Evolutionary conservation across 2,797 vertebrate genomes (phyloP).

Genomic region (Coranthus polyacanthus): DNA sequence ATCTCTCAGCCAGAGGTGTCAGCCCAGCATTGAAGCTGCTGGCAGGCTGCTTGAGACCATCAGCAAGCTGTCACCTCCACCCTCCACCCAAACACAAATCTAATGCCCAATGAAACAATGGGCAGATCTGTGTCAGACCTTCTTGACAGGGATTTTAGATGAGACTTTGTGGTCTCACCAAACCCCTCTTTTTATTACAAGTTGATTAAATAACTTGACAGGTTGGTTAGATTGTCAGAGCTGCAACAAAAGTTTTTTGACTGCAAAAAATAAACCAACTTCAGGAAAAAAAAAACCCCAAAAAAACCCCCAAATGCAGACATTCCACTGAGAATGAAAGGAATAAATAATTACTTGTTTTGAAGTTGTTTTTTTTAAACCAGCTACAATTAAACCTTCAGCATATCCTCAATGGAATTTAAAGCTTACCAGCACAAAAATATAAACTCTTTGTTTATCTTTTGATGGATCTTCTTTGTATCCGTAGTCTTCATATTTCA

Average conservation of each 20-base stretch:
- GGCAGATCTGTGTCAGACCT: constrained; percentile 38
- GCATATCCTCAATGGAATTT: constrained; percentile 34
- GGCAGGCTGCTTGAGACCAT: constrained; percentile 59
- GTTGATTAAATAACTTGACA: constrained; percentile 3
- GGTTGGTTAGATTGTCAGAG: constrained; percentile 1
- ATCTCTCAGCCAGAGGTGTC: constrained; percentile 57
- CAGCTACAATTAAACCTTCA: constrained; percentile 39
- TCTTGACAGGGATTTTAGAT: constrained; percentile 29
- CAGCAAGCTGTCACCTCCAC: constrained; percentile 68
- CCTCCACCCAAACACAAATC: constrained; percentile 62
- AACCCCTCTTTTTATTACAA: constrained; percentile 32
- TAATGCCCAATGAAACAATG: constrained; percentile 52
- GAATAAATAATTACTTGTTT: constrained; percentile 29
- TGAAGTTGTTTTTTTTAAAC: constrained; percentile 36
- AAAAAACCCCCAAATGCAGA: constrained; percentile 6
- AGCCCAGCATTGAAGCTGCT: constrained; percentile 41
- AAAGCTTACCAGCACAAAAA: constrained; percentile 25
- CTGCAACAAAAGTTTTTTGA: constrained; percentile 13
- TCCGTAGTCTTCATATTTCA: constrained; percentile 57
- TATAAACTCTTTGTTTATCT: constrained; percentile 40
- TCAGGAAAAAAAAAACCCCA: constrained; percentile 7
- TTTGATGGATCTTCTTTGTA: constrained; percentile 46
- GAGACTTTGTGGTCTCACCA: constrained; percentile 8
- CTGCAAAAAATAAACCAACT: constrained; percentile 24
- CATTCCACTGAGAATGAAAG: constrained; percentile 29